phyloP scores from a whole-genome alignment of 2,797 vertebrate genomes.

The Tenualosa thibaudeaui region DNA sequence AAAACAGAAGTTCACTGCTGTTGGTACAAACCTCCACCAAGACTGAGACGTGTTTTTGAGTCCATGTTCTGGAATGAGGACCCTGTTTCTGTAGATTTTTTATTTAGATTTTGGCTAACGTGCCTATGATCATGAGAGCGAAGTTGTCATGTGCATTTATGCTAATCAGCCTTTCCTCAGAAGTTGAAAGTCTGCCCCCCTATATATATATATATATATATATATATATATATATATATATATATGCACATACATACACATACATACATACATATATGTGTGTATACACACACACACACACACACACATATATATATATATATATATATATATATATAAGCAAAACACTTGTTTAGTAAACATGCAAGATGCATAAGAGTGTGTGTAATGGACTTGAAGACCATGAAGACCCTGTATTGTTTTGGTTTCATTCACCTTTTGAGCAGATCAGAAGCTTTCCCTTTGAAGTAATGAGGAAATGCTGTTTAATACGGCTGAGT shows the following conservation, averaged over 20 bases:
- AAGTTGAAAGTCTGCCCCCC: not conserved
- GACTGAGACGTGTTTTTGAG: not conserved
- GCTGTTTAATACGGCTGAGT: conserved; percentile 2
- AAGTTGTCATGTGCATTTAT: not conserved
- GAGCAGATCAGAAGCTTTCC: not conserved
- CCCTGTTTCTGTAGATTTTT: not conserved
- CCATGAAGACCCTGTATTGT: not conserved
- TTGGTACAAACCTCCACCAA: not conserved
- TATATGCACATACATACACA: too few relatives aligned
- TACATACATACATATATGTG: too few relatives aligned
- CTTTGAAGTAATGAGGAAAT: not conserved
- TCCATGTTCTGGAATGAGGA: not conserved
- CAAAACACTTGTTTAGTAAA: not conserved
- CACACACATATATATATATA: too few relatives aligned
- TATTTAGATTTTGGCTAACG: not conserved
- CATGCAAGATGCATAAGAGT: not conserved
- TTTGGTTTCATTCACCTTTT: not conserved
- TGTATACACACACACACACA: too few relatives aligned
- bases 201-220: not conserved
- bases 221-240: too few relatives aligned
- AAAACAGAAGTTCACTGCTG: not conserved
- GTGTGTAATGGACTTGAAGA: not conserved
- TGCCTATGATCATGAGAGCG: not conserved
- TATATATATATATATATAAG: not conserved
- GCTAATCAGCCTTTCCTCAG: not conserved